Evolutionary conservation across 1,140 invertebrate genomes (phyloP).

Genomic region (Tachypleus tridentatus): DNA sequence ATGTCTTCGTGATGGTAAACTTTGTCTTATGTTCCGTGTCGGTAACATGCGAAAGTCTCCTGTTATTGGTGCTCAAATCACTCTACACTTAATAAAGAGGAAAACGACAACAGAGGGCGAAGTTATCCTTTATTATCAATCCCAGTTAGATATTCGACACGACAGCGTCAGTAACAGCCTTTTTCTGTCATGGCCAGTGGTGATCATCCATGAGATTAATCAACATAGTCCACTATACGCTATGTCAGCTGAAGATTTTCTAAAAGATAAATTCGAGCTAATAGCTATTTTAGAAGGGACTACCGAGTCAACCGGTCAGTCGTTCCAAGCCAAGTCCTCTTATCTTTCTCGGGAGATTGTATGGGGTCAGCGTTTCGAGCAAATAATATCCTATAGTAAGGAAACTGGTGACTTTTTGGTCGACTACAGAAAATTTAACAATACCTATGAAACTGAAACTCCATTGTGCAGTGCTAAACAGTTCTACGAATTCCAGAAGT

Average conservation of each 20-base stretch:
- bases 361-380: conserved; percentile 86
- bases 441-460: conserved; percentile 78
- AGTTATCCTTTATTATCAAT: conserved; percentile 36
- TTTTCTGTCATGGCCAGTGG: conserved; percentile 90
- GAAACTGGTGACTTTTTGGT: conserved; percentile 84
- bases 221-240: conserved; percentile 68
- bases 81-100: conserved; percentile 70
- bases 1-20: conserved; percentile 67
- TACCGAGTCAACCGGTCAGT: conserved; percentile 77
- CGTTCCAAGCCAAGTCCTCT: conserved; percentile 50
- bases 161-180: conserved; percentile 69
- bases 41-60: conserved; percentile 97
- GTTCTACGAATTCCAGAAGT: conserved; percentile 44
- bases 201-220: conserved; percentile 68
- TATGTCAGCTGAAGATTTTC: conserved; percentile 72
- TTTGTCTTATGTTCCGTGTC: conserved; percentile 90
- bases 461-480: conserved; percentile 80
- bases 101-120: conserved; percentile 37
- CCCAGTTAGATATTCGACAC: conserved; percentile 46
- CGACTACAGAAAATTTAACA: conserved; percentile 88
- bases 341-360: conserved; percentile 85
- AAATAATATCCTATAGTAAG: conserved; percentile 59
- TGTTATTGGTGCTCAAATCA: conserved; percentile 78
- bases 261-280: conserved; percentile 85
- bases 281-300: conserved; percentile 92